A percentile compares a stretch with the other conserved stretches of the same genome.
Conservation (phyloP, 2,888 invertebrate genomes). For the Campopleginae sp. region DNA sequence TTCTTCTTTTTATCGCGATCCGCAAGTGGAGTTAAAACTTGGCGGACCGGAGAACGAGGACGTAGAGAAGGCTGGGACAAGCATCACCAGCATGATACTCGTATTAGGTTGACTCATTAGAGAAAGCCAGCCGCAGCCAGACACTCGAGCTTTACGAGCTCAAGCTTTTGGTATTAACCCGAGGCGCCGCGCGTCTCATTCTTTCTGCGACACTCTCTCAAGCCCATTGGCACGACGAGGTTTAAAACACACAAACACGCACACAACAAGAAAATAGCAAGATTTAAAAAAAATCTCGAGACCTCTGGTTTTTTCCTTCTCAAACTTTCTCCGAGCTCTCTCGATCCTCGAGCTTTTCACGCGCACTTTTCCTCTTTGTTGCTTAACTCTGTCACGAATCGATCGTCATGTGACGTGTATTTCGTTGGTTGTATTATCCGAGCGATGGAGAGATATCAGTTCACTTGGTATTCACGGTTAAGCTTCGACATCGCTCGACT, state of each 20-base stretch:
- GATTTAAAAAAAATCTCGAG: not conserved
- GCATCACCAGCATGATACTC: constrained; percentile 54
- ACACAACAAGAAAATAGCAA: constrained; percentile 8
- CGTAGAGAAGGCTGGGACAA: constrained; percentile 35
- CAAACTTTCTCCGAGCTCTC: not conserved
- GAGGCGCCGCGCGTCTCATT: constrained; percentile 56
- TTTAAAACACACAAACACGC: constrained; percentile 4
- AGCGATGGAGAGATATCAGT: constrained; percentile 38
- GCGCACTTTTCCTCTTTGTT: constrained; percentile 18
- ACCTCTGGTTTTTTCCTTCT: not conserved
- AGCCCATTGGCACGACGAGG: constrained; percentile 9
- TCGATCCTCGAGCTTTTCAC: constrained; percentile 34
- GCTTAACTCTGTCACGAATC: constrained; percentile 27
- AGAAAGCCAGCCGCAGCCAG: constrained; percentile 36
- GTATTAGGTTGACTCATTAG: constrained; percentile 62
- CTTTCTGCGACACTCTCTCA: constrained; percentile 18
- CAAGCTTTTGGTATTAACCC: constrained; percentile 49
- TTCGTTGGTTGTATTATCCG: constrained; percentile 14
- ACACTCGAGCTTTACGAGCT: constrained; percentile 45
- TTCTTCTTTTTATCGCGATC: constrained; percentile 39
- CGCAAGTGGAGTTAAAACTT: constrained; percentile 38
- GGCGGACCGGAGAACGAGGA: constrained; percentile 56
- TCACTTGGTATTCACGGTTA: constrained; percentile 62
- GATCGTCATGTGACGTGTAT: constrained; percentile 56
- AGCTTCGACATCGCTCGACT: constrained; percentile 64